Evolutionary conservation across 2,113 vertebrate genomes (phyloP).

Genomic region (Hippocampus barbouri): DNA sequence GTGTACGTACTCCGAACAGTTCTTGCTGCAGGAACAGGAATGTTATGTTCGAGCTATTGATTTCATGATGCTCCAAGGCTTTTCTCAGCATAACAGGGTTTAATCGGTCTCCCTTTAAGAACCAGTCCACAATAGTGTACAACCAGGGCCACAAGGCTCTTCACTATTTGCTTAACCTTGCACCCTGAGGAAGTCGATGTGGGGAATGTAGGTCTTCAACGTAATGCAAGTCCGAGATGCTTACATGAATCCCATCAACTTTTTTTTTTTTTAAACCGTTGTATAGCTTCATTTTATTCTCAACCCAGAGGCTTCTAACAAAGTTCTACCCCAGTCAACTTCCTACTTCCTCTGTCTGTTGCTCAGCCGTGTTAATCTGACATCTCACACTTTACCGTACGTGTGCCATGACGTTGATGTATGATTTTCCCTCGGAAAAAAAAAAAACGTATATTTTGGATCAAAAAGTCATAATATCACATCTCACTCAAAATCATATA

Average conservation of each 20-base stretch:
- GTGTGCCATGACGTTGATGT: too few relatives aligned
- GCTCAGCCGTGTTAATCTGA: too few relatives aligned
- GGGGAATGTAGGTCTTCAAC: slow-evolving; percentile 5
- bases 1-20: slow-evolving; percentile 31
- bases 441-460: too few relatives aligned
- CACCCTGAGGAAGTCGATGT: slow-evolving; percentile 24
- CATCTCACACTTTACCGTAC: too few relatives aligned
- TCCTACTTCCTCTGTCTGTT: too few relatives aligned
- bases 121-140: slow-evolving; percentile 35
- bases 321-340: too few relatives aligned
- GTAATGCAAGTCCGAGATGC: slow-evolving; percentile 12
- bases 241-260: slow-evolving; percentile 10
- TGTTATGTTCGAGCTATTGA: slow-evolving; percentile 60
- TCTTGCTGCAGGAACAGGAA: slow-evolving; percentile 43
- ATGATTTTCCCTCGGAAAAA: too few relatives aligned
- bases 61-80: slow-evolving; percentile 60
- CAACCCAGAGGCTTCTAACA: too few relatives aligned
- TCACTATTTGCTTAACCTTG: slow-evolving; percentile 39
- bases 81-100: slow-evolving; percentile 51
- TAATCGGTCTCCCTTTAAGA: slow-evolving; percentile 61
- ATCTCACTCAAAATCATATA: too few relatives aligned
- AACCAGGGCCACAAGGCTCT: slow-evolving; percentile 47
- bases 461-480: too few relatives aligned
- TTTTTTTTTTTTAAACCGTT: not conserved
- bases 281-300: too few relatives aligned